A percentile compares a stretch with the other conserved stretches of the same genome.
phyloP scores from a whole-genome alignment of 1,140 invertebrate genomes.

The Dendrolimus kikuchii region DNA sequence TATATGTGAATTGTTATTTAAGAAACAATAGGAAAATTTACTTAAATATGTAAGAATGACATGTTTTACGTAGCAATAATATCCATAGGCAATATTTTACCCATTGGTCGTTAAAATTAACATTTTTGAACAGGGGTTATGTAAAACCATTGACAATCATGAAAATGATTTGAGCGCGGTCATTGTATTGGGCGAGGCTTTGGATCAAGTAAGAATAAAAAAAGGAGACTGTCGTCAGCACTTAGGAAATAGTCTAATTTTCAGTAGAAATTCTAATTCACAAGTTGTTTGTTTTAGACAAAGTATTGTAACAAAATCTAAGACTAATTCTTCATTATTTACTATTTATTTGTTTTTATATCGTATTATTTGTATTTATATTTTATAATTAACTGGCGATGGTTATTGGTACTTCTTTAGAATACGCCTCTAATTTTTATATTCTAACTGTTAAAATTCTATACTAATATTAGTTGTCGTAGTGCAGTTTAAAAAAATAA shows the following conservation, averaged over 20 bases:
- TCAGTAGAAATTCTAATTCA: constrained; percentile 61
- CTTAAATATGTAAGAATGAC: no score
- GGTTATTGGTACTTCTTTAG: constrained; percentile 23
- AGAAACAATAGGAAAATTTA: constrained; percentile 15
- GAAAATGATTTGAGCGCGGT: constrained; percentile 82
- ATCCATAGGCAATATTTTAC: no score
- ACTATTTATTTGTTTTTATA: constrained; percentile 6
- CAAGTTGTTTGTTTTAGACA: constrained; percentile 14
- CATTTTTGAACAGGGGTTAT: constrained; percentile 78
- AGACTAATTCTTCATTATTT: constrained; percentile 4
- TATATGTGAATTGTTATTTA: constrained; percentile 22
- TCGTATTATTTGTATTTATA: constrained; percentile 10
- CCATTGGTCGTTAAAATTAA: no score
- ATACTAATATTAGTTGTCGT: constrained; percentile 60
- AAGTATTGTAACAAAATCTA: constrained; percentile 22
- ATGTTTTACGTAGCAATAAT: no score
- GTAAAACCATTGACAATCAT: constrained; percentile 81
- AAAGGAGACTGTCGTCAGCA: constrained; percentile 29
- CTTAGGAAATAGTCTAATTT: constrained; percentile 59
- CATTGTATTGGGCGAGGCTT: constrained; percentile 81
- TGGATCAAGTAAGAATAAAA: constrained; percentile 86
- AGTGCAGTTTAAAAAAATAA: constrained; percentile 35
- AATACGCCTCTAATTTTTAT: constrained; percentile 9
- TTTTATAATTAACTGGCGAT: constrained; percentile 17
- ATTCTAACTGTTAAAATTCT: constrained; percentile 18